A percentile compares a stretch with the other conserved stretches of the same genome.
Conservation (phyloP, 2,888 invertebrate species). For the Aphrophora alni region DNA sequence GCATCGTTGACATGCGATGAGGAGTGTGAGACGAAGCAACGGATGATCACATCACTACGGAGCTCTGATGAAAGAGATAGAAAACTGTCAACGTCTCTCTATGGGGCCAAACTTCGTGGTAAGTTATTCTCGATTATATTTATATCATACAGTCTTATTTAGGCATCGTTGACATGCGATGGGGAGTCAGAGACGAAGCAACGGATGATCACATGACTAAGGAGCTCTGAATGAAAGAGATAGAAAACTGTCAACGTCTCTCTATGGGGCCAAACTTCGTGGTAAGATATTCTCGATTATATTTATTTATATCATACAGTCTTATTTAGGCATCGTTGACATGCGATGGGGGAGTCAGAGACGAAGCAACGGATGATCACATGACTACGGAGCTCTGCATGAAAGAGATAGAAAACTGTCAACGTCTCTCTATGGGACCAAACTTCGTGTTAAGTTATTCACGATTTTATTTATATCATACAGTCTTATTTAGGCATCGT, state of each 20-base stretch:
- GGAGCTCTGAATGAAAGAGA: constrained; percentile 97
- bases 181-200: constrained; percentile 98
- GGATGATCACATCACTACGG: constrained; percentile 99
- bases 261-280: constrained; percentile 99
- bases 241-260: constrained; percentile 94
- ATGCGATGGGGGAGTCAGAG: constrained; percentile 99
- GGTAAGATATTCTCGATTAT: constrained; percentile 59
- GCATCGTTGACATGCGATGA: constrained; percentile 99
- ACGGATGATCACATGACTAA: constrained; percentile 99
- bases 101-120: constrained; percentile 99
- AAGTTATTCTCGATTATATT: constrained; percentile 49
- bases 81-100: constrained; percentile 94
- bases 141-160: too few relatives aligned
- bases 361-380: constrained; percentile 98
- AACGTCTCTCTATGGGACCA: constrained; percentile 95
- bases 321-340: constrained; percentile 98
- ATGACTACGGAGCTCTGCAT: constrained; percentile 99
- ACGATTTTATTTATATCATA: not conserved
- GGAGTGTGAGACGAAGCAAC: constrained; percentile 98
- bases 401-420: constrained; percentile 97
- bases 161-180: constrained; percentile 98
- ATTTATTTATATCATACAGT: not conserved
- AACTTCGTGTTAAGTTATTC: constrained; percentile 82
- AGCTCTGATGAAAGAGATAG: constrained; percentile 98
- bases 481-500: too few relatives aligned